Base-by-base conservation (phyloP, 1,140 invertebrate genomes). In the Calephelis virginiensis region DNA sequence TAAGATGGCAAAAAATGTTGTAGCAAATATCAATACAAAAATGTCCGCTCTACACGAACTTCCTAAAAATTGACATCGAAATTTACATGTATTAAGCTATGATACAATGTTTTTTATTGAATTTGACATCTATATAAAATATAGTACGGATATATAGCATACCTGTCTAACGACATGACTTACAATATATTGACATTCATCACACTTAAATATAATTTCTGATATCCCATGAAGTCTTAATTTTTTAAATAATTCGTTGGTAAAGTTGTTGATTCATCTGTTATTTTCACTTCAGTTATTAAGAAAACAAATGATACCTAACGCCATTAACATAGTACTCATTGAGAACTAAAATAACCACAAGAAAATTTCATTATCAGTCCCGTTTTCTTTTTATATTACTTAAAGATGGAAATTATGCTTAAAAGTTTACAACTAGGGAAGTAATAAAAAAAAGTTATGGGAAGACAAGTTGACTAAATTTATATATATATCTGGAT, bases 31-130 rank as follows among this genome's bases (percentile, higher is more conserved):
- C 66, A 78, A 82, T 87, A 86, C 78, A 86, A 85, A 86, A 85
- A 70, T 60, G 75, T 70, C 73, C 86, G 77, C 72, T 60, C 80
- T 85, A 83, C 72, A 74, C 78, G 80, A 71, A 75, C 74, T 68
- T 72, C 82, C 85, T 56, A 56, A 90, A 82, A 90, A 90, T 90
- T 90, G 87, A 90, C 87, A 90, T 90, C 83, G 76, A 90, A 85
- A 84, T 85, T 85, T 87, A 87, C 83, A 86, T 71, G 76, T 81
- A 75, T 69, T 70, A 87, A 86, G 85, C 87, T 88, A 85, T 86
- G 73, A 80, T 85, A 86, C 83, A 88, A 66, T 72, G 37, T 56
- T 66, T 65, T 28, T 71, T 76, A 85, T 73, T 50, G 78, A 88
- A 83, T 81, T 82, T 81, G 81, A 90, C 84, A 80, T 82, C 82